Evolutionary conservation across 2,888 invertebrate species (phyloP), one percentile per base, ranked within the genome.

Genomic region (Disparrhopalites patrizii): DNA sequence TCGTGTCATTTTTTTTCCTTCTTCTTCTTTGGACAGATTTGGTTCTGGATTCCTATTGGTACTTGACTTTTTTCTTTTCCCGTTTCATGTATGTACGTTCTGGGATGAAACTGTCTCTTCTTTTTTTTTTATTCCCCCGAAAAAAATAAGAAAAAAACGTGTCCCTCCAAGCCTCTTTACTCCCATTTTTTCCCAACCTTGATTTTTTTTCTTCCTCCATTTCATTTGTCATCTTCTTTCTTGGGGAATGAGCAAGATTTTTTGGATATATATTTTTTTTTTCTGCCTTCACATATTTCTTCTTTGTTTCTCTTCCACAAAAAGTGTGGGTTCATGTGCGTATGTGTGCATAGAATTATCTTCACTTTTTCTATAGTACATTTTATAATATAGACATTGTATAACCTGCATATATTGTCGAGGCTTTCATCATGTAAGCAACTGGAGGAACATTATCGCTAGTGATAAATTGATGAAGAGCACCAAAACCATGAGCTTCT

Each of bases 381-480:
- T 3, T 43, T 7, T 18, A 43, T 43, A 3, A 43, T 13, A 43
- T 43, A 43, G 43, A 43, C n/a, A 4, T 43, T 18, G 20, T 18
- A 43, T 13, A 43, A 20, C 43, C 5, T 13, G 13, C 13, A 7
- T 43, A n/a, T n/a, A n/a, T n/a, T n/a, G n/a, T n/a, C n/a, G n/a
- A 1, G 28, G 30, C 28, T 28, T 52, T 60, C 47, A 77, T 91
- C 93, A 94, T 89, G 93, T 93, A 79, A 94, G 85, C 84, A 94
- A 85, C 82, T 93, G 93, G 85, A 93, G 90, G 85, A 94, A 94
- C 87, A 94, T 89, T 82, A 94, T 88, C 81, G 92, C 94, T 85
- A 94, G 83, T 77, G 91, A 90, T 83, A 94, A 89, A 84, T 94
- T 94, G 84, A 93, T 88, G 83, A 94, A 89, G 77, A 94, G 86